A percentile compares a stretch with the other conserved stretches of the same genome.
phyloP scores from a whole-genome alignment of 2,797 vertebrate species.

The Pipistrellus kuhlii region DNA sequence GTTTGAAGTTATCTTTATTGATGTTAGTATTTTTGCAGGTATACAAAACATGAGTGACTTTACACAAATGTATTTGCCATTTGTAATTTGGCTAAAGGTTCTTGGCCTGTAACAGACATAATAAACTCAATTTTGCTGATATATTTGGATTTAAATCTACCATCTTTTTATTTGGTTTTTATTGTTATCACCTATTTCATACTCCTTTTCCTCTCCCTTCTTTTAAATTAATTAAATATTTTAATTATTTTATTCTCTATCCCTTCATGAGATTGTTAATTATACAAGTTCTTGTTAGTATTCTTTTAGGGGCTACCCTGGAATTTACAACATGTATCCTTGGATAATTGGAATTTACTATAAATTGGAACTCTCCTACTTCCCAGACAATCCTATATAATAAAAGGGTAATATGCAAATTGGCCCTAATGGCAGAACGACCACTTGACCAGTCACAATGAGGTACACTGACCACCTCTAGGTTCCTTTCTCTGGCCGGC shows the following conservation, averaged over 20 bases:
- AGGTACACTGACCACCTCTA: too few species aligned
- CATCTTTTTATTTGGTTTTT: constrained; percentile 14
- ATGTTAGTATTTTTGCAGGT: constrained; percentile 25
- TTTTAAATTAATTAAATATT: constrained; percentile 59
- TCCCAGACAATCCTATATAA: neutral
- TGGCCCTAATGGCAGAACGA: too few species aligned
- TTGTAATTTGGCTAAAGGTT: constrained; percentile 57
- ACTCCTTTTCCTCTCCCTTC: neutral
- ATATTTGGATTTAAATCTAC: constrained; percentile 47
- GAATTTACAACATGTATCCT: constrained; percentile 18
- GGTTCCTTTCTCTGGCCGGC: too few species aligned
- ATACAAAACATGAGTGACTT: neutral
- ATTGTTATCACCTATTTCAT: neutral
- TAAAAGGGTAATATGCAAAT: too few species aligned
- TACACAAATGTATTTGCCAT: constrained; percentile 12
- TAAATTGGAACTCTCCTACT: constrained; percentile 25
- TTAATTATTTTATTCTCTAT: constrained; percentile 37
- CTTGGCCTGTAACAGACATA: constrained; percentile 25
- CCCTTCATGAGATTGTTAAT: neutral
- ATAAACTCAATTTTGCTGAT: constrained; percentile 12
- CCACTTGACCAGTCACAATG: too few species aligned
- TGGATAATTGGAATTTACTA: constrained; percentile 19
- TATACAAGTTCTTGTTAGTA: neutral
- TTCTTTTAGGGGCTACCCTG: neutral
- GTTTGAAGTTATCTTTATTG: constrained; percentile 28